Evolutionary conservation across 2,113 vertebrate species (phyloP).

Genomic region (Leptobrachium leishanense): DNA sequence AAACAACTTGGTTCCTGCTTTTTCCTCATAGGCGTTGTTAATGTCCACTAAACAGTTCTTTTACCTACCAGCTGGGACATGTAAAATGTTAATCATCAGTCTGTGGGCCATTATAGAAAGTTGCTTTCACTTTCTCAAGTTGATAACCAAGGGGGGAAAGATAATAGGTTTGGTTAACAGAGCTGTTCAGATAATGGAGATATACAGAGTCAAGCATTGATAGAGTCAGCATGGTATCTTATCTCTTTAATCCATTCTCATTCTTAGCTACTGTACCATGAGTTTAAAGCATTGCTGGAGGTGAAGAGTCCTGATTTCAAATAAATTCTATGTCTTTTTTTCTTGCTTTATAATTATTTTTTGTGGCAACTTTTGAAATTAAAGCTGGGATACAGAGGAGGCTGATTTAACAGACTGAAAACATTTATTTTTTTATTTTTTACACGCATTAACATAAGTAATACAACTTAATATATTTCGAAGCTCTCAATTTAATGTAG

Average conservation of each 20-base stretch:
- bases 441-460: not conserved
- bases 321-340: slow-evolving; percentile 19
- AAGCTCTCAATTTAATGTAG: not conserved
- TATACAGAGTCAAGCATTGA: slow-evolving; percentile 62
- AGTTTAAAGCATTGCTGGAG: slow-evolving; percentile 58
- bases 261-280: slow-evolving; percentile 55
- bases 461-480: not conserved
- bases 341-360: not conserved
- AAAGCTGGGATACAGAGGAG: not conserved
- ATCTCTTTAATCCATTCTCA: slow-evolving; percentile 57
- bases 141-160: slow-evolving; percentile 69
- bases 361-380: not conserved
- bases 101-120: slow-evolving; percentile 75
- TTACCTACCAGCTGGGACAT: slow-evolving; percentile 73
- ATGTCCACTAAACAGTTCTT: slow-evolving; percentile 75
- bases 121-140: slow-evolving; percentile 73
- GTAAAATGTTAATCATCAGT: slow-evolving; percentile 81
- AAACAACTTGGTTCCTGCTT: slow-evolving; percentile 68
- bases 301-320: slow-evolving; percentile 40
- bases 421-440: not conserved
- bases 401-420: slow-evolving; percentile 2
- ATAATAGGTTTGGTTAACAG: slow-evolving; percentile 79
- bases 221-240: slow-evolving; percentile 63
- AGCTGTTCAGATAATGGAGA: slow-evolving; percentile 70
- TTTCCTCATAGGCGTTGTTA: slow-evolving; percentile 68